Base-by-base conservation (phyloP, 1,140 invertebrate genomes). In the Zaprionus kolodkinae region DNA sequence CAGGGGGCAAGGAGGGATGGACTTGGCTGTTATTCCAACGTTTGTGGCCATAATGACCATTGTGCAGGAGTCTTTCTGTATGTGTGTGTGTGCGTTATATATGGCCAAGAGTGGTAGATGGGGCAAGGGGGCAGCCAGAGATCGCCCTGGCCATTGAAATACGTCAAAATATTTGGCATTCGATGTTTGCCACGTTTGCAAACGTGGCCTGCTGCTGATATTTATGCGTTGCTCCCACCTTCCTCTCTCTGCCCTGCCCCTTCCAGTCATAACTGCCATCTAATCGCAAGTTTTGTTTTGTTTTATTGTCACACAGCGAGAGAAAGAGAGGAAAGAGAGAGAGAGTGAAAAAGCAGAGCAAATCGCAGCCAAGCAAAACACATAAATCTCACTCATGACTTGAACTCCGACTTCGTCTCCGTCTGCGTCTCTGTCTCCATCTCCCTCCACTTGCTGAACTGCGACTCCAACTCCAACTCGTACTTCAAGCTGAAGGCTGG, bases 131-230 rank as follows among this genome's bases (percentile, higher is more conserved):
- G 40, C n/a, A 17, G 40, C 40, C n/a, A 17, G 40, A 45, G 40
- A 45, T 45, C 40, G n/a, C 40, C 40, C 30, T 54, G 60, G n/a
- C 74, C 67, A 71, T 67, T 70, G 85, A 89, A 85, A 89, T 85
- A 90, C 85, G 78, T 89, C 85, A 89, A 89, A 89, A 89, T 89
- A 89, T 89, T 89, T 89, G 85, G 81, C 86, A 85, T 89, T 89
- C 85, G 85, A 89, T 89, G 85, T 71, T 81, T 81, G 72, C 72
- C 72, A 75, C 78, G 72, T 74, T 60, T 48, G 69, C 62, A 74
- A 74, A 65, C 68, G 60, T 67, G 35, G 63, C 72, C 75, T 55
- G 48, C 66, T 69, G 54, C 76, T 71, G 71, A 89, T 89, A 88
- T 88, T 89, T 88, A 88, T 84, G 85, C 81, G 63, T 56, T 56